phyloP scores from a whole-genome alignment of 2,888 invertebrate species.

The Hypomecis punctinalis region DNA sequence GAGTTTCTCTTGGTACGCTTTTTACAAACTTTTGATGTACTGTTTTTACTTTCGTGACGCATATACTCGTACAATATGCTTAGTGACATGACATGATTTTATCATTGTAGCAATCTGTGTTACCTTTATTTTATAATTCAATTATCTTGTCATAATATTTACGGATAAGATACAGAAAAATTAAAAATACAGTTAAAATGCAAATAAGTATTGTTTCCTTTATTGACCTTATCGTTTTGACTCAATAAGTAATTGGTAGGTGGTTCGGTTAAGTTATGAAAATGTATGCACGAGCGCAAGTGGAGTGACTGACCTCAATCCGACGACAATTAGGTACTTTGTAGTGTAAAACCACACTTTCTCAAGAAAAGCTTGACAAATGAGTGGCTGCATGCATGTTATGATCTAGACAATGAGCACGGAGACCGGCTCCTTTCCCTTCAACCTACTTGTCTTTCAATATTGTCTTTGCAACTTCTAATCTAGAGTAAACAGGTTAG shows the following conservation, averaged over 20 bases:
- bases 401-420: background rate
- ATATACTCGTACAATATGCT: no score
- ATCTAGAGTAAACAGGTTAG: no score
- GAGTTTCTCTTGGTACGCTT: no score
- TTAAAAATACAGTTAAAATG: no score
- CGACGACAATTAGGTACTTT: constrained; percentile 13
- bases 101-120: background rate
- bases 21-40: no score
- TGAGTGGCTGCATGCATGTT: constrained; percentile 4
- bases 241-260: background rate
- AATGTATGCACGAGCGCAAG: constrained; percentile 8
- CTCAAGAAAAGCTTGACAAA: constrained; percentile 15
- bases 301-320: constrained; percentile 14
- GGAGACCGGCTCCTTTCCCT: background rate
- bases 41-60: no score
- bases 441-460: no score
- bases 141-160: background rate
- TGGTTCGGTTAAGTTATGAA: constrained; percentile 7
- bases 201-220: background rate
- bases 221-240: constrained; percentile 2
- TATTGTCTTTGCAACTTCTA: no score
- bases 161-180: no score
- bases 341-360: constrained; percentile 13
- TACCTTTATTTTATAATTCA: background rate
- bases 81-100: no score